Conservation (phyloP, 2,888 invertebrate genomes). For the Microchrysa polita region DNA sequence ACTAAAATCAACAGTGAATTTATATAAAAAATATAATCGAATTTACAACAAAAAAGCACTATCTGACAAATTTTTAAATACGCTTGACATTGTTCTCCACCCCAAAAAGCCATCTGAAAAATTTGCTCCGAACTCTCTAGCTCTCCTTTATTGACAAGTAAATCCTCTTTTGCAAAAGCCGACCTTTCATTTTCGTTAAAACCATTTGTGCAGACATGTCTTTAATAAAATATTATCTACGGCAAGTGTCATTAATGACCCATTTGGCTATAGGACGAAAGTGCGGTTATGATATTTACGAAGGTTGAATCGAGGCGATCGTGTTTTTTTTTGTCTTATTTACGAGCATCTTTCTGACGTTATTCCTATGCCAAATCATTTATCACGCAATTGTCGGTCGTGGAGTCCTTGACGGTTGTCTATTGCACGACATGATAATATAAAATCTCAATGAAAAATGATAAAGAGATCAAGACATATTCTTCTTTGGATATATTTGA, state of each 20-base stretch:
- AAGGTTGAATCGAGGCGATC: conserved; percentile 22
- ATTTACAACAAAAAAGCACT: no score
- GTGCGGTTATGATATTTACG: conserved; percentile 8
- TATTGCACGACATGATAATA: conserved; percentile 16
- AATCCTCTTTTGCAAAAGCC: no score
- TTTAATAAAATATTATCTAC: conserved; percentile 40
- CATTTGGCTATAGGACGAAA: conserved; percentile 22
- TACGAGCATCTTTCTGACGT: no score
- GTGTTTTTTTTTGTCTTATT: no score
- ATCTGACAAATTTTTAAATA: no score
- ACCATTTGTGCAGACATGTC: conserved; percentile 10
- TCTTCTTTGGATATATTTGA: conserved; percentile 6
- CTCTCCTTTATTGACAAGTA: background rate
- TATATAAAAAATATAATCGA: no score
- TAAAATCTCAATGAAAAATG: conserved; percentile 34
- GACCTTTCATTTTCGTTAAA: background rate
- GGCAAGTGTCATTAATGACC: conserved; percentile 45
- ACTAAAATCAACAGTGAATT: no score
- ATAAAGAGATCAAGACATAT: conserved; percentile 1
- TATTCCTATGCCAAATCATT: conserved; percentile 27
- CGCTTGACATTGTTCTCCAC: no score
- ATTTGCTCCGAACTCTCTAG: no score
- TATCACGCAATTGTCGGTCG: conserved; percentile 22
- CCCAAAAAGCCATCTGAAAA: no score
- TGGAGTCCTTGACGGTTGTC: conserved; percentile 25